A percentile compares a stretch with the other conserved stretches of the same genome.
phyloP scores from a whole-genome alignment of 2,888 invertebrate genomes.

The Suillia variegata region DNA sequence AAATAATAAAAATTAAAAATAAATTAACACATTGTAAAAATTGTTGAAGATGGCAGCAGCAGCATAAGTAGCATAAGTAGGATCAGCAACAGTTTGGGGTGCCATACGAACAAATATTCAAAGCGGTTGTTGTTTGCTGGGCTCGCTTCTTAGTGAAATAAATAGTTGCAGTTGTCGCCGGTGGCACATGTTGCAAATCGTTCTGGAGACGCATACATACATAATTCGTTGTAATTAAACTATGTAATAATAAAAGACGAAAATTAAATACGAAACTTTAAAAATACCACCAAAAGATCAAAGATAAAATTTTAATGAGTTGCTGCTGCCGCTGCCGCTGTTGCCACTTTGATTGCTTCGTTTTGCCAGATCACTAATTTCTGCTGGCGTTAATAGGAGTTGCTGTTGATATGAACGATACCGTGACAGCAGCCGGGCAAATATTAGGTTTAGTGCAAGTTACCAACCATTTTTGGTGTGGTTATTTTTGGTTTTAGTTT shows the following conservation, averaged over 20 bases:
- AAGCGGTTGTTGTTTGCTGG: no score
- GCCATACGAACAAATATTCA: neutral
- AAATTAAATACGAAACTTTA: neutral
- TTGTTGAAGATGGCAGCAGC: neutral
- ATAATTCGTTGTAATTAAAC: neutral
- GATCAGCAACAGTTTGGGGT: neutral
- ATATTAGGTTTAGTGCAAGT: no score
- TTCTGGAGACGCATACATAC: neutral
- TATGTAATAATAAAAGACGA: slow-evolving; percentile 2
- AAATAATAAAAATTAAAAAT: slow-evolving; percentile 57
- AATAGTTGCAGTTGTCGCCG: no score
- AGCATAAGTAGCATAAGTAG: no score
- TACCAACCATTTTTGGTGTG: no score
- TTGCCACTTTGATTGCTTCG: no score
- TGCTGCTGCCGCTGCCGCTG: neutral
- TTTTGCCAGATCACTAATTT: neutral
- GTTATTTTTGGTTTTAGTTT: no score
- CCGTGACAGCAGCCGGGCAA: no score
- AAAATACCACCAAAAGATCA: slow-evolving; percentile 5
- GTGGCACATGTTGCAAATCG: no score
- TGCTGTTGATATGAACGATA: no score
- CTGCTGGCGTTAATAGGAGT: no score
- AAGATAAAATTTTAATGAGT: neutral
- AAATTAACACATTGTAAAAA: slow-evolving; percentile 55
- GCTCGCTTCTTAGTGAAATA: no score